phyloP scores from a whole-genome alignment of 1,140 invertebrate species.

The Pollicipes pollicipes region DNA sequence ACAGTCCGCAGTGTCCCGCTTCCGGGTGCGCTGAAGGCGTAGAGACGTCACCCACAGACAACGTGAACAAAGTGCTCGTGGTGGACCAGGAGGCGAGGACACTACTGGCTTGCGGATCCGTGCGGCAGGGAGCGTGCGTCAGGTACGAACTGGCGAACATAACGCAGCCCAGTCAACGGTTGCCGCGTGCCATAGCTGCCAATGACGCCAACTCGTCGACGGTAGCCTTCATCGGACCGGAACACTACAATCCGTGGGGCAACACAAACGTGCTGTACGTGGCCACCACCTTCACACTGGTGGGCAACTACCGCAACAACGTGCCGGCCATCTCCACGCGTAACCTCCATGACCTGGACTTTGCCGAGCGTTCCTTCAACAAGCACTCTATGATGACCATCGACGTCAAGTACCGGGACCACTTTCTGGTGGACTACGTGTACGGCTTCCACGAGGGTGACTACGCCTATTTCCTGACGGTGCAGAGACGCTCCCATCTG shows the following conservation, averaged over 20 bases:
- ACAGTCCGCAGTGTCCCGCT: constrained; percentile 60
- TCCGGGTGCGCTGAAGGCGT: constrained; percentile 47
- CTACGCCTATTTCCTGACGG: constrained; percentile 86
- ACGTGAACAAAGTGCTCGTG: constrained; percentile 79
- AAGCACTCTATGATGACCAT: constrained; percentile 71
- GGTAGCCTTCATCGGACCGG: constrained; percentile 83
- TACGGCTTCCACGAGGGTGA: constrained; percentile 88
- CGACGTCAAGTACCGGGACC: constrained; percentile 83
- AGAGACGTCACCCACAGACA: constrained; percentile 49
- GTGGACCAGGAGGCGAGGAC: constrained; percentile 60
- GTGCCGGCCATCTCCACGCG: constrained; percentile 85
- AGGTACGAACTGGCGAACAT: constrained; percentile 71
- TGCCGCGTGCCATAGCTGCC: constrained; percentile 30
- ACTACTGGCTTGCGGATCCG: constrained; percentile 72
- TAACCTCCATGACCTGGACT: constrained; percentile 52
- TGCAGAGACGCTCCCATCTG: constrained; percentile 78
- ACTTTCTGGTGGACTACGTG: constrained; percentile 83
- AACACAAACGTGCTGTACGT: constrained; percentile 71
- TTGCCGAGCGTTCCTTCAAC: constrained; percentile 64
- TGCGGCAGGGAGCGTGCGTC: constrained; percentile 68
- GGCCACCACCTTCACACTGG: constrained; percentile 81
- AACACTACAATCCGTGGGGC: constrained; percentile 54
- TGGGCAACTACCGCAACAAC: constrained; percentile 74
- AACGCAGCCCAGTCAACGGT: constrained; percentile 48
- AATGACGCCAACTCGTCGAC: constrained; percentile 68